A percentile compares a stretch with the other conserved stretches of the same genome.
These are phyloP conservation scores for Orcinus orca DNA, from an alignment of 2,113 vertebrate species.

Conservation along the genomic window DNA sequence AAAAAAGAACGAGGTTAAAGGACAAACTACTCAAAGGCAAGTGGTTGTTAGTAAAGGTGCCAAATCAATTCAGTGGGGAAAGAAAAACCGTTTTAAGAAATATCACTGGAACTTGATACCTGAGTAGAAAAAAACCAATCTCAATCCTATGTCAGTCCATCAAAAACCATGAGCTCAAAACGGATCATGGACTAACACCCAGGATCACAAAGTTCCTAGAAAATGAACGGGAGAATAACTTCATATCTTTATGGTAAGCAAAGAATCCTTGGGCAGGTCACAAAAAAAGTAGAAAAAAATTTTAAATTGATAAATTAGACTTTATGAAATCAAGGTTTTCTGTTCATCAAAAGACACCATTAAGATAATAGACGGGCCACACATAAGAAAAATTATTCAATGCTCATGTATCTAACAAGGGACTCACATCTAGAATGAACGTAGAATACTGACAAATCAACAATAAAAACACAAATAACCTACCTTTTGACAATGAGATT, in stretches of 20 bases:
- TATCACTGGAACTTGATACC: not conserved
- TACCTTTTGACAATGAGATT: not conserved
- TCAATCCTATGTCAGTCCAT: not conserved
- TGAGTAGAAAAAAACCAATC: not conserved
- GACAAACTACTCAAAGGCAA: not conserved
- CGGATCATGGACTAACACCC: not conserved
- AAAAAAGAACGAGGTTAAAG: not conserved
- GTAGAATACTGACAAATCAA: not conserved
- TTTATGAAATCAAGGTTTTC: not conserved
- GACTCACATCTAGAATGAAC: not conserved
- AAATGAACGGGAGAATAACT: not conserved
- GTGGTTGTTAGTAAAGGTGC: not conserved
- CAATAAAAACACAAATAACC: not conserved
- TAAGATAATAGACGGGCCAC: not conserved
- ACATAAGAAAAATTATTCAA: constrained; percentile 17
- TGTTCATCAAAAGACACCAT: not conserved
- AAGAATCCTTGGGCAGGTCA: not conserved
- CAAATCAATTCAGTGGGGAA: not conserved
- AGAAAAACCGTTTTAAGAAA: not conserved
- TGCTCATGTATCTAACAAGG: not conserved
- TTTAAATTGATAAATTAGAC: not conserved
- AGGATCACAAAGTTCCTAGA: not conserved
- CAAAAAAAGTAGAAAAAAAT: not conserved
- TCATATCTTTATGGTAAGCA: not conserved
- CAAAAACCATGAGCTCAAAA: not conserved